Conservation (phyloP, 1,140 invertebrate genomes). For the Tetramorium parvispinum region DNA sequence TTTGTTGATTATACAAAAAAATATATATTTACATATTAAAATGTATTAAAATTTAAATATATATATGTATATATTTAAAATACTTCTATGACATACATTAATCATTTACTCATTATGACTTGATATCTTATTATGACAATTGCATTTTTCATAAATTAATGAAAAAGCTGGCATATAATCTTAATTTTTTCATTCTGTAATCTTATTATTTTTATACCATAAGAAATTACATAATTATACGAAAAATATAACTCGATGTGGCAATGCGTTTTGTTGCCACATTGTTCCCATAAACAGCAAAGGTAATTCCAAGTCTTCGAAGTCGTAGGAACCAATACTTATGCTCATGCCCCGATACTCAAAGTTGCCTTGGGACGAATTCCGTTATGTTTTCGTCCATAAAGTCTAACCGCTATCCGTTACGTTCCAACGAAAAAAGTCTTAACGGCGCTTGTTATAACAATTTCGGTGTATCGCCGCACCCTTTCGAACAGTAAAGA, state of each 20-base stretch:
- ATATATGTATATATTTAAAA: neutral
- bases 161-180: slow-evolving; percentile 1
- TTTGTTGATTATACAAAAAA: neutral
- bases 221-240: slow-evolving; percentile 23
- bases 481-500: slow-evolving; percentile 40
- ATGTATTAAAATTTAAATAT: neutral
- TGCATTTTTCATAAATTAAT: neutral
- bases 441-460: slow-evolving; percentile 59
- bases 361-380: slow-evolving; percentile 54
- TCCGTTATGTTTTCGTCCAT: slow-evolving; percentile 70
- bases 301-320: slow-evolving; percentile 64
- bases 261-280: neutral
- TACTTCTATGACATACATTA: neutral
- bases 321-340: slow-evolving; percentile 53
- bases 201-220: neutral
- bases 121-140: neutral
- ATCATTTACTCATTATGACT: neutral
- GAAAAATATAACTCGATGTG: neutral
- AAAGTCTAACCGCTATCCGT: slow-evolving; percentile 67
- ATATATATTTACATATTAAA: neutral
- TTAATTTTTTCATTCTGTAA: neutral
- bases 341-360: slow-evolving; percentile 48
- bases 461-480: slow-evolving; percentile 45
- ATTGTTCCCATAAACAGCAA: slow-evolving; percentile 28
- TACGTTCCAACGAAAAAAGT: slow-evolving; percentile 56